A percentile compares a stretch with the other conserved stretches of the same genome.
Conservation (phyloP, 2,113 vertebrate genomes). For the Tupaia tana region DNA sequence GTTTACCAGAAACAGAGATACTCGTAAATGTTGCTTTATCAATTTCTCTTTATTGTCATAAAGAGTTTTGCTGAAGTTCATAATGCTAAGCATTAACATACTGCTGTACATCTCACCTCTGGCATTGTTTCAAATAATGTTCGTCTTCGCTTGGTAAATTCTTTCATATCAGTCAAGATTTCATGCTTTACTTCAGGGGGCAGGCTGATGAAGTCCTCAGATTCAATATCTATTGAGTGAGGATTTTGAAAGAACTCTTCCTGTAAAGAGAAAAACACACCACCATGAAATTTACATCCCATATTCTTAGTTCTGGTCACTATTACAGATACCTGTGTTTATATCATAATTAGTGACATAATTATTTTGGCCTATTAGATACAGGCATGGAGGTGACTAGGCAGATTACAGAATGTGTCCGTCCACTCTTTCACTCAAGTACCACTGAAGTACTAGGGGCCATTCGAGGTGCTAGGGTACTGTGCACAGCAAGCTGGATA, state of each 20-base stretch:
- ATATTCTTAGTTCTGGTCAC: not conserved
- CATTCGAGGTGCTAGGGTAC: not conserved
- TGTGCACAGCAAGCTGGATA: no score
- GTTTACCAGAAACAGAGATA: not conserved
- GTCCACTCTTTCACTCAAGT: not conserved
- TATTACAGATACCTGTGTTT: not conserved
- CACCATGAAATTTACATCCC: not conserved
- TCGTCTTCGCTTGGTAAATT: slow-evolving; percentile 94
- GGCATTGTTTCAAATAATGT: slow-evolving; percentile 95
- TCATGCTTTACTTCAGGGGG: slow-evolving; percentile 96
- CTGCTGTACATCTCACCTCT: slow-evolving; percentile 88
- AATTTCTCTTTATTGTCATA: not conserved
- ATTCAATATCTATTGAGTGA: slow-evolving; percentile 94
- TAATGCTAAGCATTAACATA: not conserved
- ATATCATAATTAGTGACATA: not conserved
- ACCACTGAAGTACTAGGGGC: not conserved
- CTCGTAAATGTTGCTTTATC: not conserved
- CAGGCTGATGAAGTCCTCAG: slow-evolving; percentile 93
- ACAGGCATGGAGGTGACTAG: not conserved
- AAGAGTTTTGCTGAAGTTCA: not conserved
- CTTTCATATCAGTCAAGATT: slow-evolving; percentile 97
- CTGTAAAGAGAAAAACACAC: slow-evolving; percentile 77
- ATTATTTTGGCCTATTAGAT: not conserved
- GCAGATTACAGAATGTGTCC: not conserved
- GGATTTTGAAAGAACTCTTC: slow-evolving; percentile 90